Percentiles rank a stretch among this genome's conserved stretches.
Conservation (phyloP, 2,888 invertebrate species). For the Bombylius major region DNA sequence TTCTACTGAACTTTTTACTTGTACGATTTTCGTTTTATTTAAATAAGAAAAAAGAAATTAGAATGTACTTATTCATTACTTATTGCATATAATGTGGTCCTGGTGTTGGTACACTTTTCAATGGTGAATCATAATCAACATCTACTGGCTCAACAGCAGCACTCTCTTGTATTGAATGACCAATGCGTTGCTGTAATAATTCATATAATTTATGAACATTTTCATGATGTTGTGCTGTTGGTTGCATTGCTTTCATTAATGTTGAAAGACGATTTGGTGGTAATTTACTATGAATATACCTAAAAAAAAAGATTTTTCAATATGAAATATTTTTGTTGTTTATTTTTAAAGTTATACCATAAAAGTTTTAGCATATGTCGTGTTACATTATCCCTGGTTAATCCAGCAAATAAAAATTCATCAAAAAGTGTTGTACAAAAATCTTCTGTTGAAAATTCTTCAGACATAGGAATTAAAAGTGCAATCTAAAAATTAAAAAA, state of each 20-base stretch:
- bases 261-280: slow-evolving; percentile 67
- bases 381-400: slow-evolving; percentile 81
- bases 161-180: slow-evolving; percentile 50
- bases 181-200: slow-evolving; percentile 65
- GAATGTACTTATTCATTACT: background rate
- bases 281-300: slow-evolving; percentile 78
- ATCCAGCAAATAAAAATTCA: slow-evolving; percentile 85
- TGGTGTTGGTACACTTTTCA: slow-evolving; percentile 75
- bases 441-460: slow-evolving; percentile 87
- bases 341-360: slow-evolving; percentile 47
- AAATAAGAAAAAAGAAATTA: too few relatives aligned
- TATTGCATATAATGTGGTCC: slow-evolving; percentile 46
- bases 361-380: slow-evolving; percentile 80
- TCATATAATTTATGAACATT: slow-evolving; percentile 70
- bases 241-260: slow-evolving; percentile 46
- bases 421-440: slow-evolving; percentile 93
- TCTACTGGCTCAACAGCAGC: slow-evolving; percentile 52
- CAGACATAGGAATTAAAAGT: slow-evolving; percentile 72
- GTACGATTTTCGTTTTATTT: too few relatives aligned
- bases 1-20: too few relatives aligned
- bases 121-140: slow-evolving; percentile 65
- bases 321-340: background rate
- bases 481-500: slow-evolving; percentile 40
- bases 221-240: slow-evolving; percentile 68
- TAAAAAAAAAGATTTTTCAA: slow-evolving; percentile 50